Base-by-base conservation (phyloP, 2,888 invertebrate genomes). In the Ectemnius cavifrons region DNA sequence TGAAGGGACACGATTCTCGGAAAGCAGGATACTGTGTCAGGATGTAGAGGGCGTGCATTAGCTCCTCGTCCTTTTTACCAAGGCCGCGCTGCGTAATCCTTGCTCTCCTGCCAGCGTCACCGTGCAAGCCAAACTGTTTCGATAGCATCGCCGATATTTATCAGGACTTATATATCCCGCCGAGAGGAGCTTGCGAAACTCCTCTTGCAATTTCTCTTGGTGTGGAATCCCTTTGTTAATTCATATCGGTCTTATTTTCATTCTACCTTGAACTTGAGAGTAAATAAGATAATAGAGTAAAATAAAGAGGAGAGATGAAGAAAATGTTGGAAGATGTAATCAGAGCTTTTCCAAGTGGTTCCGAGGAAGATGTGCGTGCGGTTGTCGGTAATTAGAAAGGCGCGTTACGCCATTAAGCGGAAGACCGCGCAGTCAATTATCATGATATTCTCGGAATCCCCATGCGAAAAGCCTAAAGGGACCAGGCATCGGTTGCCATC, bases 21-120 rank as follows among this genome's bases (percentile, higher is more conserved):
- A 67, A 70, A 73, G 6, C 64, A 37, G 52, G 73, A 62, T 67
- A 73, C 66, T 61, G 52, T 67, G 74, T 75, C 77, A 68, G 71
- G 49, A 67, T 65, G 18, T 20, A 37, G 45, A n/a, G 13, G 63
- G 27, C 67, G 63, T 68, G 57, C 63, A 69, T 68, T 59, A 60
- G 16, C 52, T 52, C n/a, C 16, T 52, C n/a, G 60, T 52, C 52
- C 57, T 28, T 58, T 65, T 59, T 27, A 28, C 66, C 65, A 74
- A 74, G 66, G 63, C 61, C 65, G 64, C 23, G 64, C 70, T 52
- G 52, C 52, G 52, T 52, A 52, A 45, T n/a, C n/a, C 37, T 23
- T 3, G 23, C 37, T 6, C 37, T 37, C 11, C 11, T 37, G 11
- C 37, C 37, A 6, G 37, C 37, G 37, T 23, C 23, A 23, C 23